Conservation (phyloP, 2,888 invertebrate species). For the Acleris literana region DNA sequence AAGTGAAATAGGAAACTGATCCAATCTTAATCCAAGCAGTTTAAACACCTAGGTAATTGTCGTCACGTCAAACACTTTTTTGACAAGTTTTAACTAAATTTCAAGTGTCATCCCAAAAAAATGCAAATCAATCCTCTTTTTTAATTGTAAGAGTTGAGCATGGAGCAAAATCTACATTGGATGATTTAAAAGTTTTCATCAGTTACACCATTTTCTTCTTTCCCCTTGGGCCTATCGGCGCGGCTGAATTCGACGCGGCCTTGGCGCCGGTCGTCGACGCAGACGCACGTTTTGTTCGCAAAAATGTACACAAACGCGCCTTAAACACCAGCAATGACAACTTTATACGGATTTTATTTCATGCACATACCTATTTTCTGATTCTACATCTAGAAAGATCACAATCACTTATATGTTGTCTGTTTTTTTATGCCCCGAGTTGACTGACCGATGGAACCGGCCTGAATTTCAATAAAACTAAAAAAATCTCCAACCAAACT, state of each 20-base stretch:
- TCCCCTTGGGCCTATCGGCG: slow-evolving; percentile 24
- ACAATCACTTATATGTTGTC: background rate
- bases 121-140: too few relatives aligned
- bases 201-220: slow-evolving; percentile 1
- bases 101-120: too few relatives aligned
- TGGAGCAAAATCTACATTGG: too few relatives aligned
- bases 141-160: too few relatives aligned
- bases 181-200: background rate
- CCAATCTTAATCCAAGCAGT: too few relatives aligned
- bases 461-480: slow-evolving; percentile 44
- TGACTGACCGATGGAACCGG: slow-evolving; percentile 24
- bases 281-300: slow-evolving; percentile 56
- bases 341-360: background rate
- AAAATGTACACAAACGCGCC: slow-evolving; percentile 54
- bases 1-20: too few relatives aligned
- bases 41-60: too few relatives aligned
- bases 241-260: slow-evolving; percentile 73
- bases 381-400: background rate
- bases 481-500: slow-evolving; percentile 54
- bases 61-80: too few relatives aligned
- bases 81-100: too few relatives aligned
- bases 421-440: slow-evolving; percentile 5
- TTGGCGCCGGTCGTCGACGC: slow-evolving; percentile 74
- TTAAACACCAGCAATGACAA: slow-evolving; percentile 19
- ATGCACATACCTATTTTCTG: background rate